phyloP scores from a whole-genome alignment of 2,888 invertebrate species.

The Colostygia pectinataria region DNA sequence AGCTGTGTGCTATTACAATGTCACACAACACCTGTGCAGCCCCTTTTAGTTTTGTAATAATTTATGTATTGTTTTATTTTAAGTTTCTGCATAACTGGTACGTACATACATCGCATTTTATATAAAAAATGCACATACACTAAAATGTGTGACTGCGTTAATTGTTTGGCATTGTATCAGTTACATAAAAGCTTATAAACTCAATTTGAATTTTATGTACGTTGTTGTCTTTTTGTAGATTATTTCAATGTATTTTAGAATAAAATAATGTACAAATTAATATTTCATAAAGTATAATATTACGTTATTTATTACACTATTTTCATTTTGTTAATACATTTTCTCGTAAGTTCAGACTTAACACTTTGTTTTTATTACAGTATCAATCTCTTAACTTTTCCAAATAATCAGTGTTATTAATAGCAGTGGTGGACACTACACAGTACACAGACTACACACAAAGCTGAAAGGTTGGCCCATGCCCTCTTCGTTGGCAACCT shows the following conservation, averaged over 20 bases:
- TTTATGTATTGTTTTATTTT: too few relatives aligned
- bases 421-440: too few relatives aligned
- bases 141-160: too few relatives aligned
- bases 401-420: too few relatives aligned
- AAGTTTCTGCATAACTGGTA: too few relatives aligned
- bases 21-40: slow-evolving; percentile 4
- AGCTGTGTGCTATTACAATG: slow-evolving; percentile 27
- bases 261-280: slow-evolving; percentile 80
- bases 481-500: too few relatives aligned
- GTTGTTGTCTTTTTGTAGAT: slow-evolving; percentile 71
- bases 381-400: too few relatives aligned
- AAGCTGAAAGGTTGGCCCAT: too few relatives aligned
- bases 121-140: too few relatives aligned
- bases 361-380: slow-evolving; percentile 3
- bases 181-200: slow-evolving; percentile 48
- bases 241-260: slow-evolving; percentile 62
- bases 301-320: slow-evolving; percentile 81
- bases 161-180: slow-evolving; percentile 41
- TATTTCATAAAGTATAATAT: slow-evolving; percentile 74
- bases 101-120: too few relatives aligned
- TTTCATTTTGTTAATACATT: slow-evolving; percentile 78
- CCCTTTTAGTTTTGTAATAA: too few relatives aligned
- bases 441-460: too few relatives aligned
- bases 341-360: slow-evolving; percentile 63
- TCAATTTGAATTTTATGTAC: slow-evolving; percentile 65